These are phyloP conservation scores for Argynnis bischoffii DNA, from an alignment of 2,888 invertebrate species.

Conservation along the genomic window DNA sequence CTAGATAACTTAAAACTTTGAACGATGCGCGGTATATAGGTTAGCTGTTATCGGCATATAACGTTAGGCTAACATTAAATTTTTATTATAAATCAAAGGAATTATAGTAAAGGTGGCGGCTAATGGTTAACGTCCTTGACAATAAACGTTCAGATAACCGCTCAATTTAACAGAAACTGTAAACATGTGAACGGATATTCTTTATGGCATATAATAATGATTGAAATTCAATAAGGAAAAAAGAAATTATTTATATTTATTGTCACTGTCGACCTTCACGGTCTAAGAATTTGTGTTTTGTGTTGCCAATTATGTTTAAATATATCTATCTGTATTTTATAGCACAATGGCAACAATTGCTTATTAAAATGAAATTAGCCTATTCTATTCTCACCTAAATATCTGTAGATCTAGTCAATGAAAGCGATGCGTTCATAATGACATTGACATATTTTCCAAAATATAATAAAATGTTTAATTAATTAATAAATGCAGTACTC, in stretches of 20 bases:
- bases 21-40: no score
- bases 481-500: no score
- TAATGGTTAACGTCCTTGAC: conserved; percentile 35
- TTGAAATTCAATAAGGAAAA: conserved; percentile 11
- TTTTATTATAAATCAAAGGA: not conserved
- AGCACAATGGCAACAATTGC: not conserved
- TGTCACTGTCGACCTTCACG: conserved; percentile 15
- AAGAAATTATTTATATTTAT: conserved; percentile 23
- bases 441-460: no score
- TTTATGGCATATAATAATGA: conserved; percentile 29
- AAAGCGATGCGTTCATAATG: no score
- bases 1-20: no score
- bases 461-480: no score
- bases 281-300: conserved; percentile 1
- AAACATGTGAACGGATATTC: conserved; percentile 33
- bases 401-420: no score
- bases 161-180: conserved; percentile 39
- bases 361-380: no score
- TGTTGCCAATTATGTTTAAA: not conserved
- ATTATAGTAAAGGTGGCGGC: not conserved
- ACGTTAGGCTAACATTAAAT: not conserved
- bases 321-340: not conserved
- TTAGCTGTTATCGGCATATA: no score
- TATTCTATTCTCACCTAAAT: no score
- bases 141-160: conserved; percentile 35